phyloP scores from a whole-genome alignment of 2,888 invertebrate species.

The Odontocolon sp. region DNA sequence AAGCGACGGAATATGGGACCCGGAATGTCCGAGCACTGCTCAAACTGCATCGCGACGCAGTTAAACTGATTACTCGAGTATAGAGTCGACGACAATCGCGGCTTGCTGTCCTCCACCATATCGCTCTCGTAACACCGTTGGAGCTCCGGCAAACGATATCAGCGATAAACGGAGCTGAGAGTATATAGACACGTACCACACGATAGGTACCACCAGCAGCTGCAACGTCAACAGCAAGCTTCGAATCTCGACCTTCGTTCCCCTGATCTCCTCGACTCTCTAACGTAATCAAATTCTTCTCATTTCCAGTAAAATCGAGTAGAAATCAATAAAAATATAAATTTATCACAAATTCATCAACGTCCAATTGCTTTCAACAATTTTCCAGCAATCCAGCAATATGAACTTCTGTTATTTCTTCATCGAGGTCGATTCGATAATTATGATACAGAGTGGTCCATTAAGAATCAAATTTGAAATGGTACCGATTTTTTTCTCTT shows the following conservation, averaged over 20 bases:
- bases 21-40: slow-evolving; percentile 39
- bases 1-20: slow-evolving; percentile 7
- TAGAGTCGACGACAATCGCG: slow-evolving; percentile 22
- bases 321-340: too few species aligned
- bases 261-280: neutral
- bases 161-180: slow-evolving; percentile 40
- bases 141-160: slow-evolving; percentile 38
- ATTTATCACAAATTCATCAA: too few species aligned
- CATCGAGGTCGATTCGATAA: slow-evolving; percentile 20
- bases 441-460: slow-evolving; percentile 11
- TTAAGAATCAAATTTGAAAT: slow-evolving; percentile 6
- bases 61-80: slow-evolving; percentile 67
- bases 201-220: slow-evolving; percentile 8
- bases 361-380: too few species aligned
- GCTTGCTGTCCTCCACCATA: slow-evolving; percentile 37
- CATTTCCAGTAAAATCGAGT: too few species aligned
- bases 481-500: slow-evolving; percentile 21
- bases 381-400: too few species aligned
- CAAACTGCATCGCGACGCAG: slow-evolving; percentile 63
- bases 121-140: slow-evolving; percentile 24
- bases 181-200: slow-evolving; percentile 15
- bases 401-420: neutral
- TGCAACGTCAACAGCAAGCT: neutral
- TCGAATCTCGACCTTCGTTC: slow-evolving; percentile 23
- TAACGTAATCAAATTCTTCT: neutral